Percentiles rank a stretch among this genome's conserved stretches.
phyloP scores from a whole-genome alignment of 2,113 vertebrate genomes.

The Thunnus maccoyii region DNA sequence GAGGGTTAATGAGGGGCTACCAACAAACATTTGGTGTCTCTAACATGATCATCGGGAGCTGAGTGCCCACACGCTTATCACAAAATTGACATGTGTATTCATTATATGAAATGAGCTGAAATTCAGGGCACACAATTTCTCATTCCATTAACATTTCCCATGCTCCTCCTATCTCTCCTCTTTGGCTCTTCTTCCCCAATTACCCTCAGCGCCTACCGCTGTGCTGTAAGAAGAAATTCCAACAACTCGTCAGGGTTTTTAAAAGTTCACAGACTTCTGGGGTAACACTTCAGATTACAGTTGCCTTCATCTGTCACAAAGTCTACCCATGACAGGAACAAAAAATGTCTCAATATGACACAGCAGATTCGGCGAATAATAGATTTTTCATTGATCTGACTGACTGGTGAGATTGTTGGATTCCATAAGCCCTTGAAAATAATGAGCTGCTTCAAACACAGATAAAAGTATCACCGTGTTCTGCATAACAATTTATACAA shows the following conservation, averaged over 20 bases:
- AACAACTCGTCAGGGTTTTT: constrained; percentile 26
- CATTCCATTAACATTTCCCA: constrained; percentile 7
- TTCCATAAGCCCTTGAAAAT: constrained; percentile 49
- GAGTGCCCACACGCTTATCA: not conserved
- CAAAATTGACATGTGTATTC: not conserved
- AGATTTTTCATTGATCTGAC: constrained; percentile 43
- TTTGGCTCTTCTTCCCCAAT: constrained; percentile 9
- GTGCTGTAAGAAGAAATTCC: not conserved
- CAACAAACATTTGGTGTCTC: too few relatives aligned
- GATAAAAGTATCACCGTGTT: constrained; percentile 35
- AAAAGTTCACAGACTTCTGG: constrained; percentile 27
- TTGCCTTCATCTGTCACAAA: not conserved
- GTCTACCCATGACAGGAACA: not conserved
- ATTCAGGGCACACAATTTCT: not conserved
- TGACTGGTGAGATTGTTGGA: constrained; percentile 25
- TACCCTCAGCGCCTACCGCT: constrained; percentile 6
- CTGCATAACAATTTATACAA: constrained; percentile 39
- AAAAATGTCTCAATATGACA: constrained; percentile 31
- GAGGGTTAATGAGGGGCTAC: not conserved
- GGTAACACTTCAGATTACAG: constrained; percentile 5
- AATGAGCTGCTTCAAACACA: constrained; percentile 58
- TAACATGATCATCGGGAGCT: not conserved
- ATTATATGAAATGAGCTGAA: constrained; percentile 9
- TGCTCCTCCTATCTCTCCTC: not conserved
- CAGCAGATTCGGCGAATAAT: constrained; percentile 33